A percentile compares a stretch with the other conserved stretches of the same genome.
phyloP scores from a whole-genome alignment of 2,888 invertebrate species.

The Parthenolecanium corni region DNA sequence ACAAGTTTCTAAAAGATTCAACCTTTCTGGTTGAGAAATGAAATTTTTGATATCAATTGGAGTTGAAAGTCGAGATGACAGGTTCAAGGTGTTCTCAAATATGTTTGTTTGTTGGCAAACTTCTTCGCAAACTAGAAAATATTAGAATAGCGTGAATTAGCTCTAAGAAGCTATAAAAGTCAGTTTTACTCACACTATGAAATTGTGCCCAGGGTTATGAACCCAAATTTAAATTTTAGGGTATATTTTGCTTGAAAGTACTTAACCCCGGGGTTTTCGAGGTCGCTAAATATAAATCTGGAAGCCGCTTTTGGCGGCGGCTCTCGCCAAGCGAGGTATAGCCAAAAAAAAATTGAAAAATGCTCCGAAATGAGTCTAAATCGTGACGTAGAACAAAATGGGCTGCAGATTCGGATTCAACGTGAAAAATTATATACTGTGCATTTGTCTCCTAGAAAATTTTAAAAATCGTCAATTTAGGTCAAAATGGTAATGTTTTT shows the following conservation, averaged over 20 bases:
- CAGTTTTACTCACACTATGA: neutral
- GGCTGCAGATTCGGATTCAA: too few relatives aligned
- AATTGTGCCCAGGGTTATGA: neutral
- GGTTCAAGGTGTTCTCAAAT: constrained; percentile 58
- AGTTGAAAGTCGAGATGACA: constrained; percentile 39
- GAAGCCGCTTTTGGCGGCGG: too few relatives aligned
- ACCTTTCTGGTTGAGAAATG: constrained; percentile 53
- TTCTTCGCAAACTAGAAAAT: constrained; percentile 63
- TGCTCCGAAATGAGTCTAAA: too few relatives aligned
- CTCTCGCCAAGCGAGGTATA: too few relatives aligned
- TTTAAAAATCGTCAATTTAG: too few relatives aligned
- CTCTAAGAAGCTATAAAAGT: neutral
- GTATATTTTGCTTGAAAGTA: neutral
- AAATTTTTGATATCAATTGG: constrained; percentile 56
- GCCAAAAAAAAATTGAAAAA: too few relatives aligned
- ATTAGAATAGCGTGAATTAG: constrained; percentile 4
- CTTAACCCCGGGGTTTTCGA: too few relatives aligned
- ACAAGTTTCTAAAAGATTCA: constrained; percentile 56
- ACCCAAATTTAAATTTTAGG: neutral
- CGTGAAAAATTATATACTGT: too few relatives aligned
- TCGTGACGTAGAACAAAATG: too few relatives aligned
- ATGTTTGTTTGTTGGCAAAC: constrained; percentile 66
- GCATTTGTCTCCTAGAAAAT: too few relatives aligned
- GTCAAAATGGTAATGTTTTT: too few relatives aligned
- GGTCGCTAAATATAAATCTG: too few relatives aligned